phyloP scores from a whole-genome alignment of 2,888 invertebrate species.

The Sclerodermus sp. region DNA sequence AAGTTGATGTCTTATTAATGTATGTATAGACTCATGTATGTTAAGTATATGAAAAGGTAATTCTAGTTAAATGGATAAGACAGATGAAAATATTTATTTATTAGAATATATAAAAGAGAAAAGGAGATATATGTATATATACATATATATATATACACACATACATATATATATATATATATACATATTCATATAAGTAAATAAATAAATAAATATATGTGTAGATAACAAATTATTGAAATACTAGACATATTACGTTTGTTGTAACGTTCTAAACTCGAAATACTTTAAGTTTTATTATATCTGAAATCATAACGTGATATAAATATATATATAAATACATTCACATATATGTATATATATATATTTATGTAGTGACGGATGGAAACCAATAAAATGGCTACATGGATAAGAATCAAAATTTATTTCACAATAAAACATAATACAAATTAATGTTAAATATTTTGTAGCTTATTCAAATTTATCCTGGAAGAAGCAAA shows the following conservation, averaged over 20 bases:
- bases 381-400: constrained; percentile 5
- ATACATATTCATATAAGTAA: background rate
- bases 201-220: constrained; percentile 5
- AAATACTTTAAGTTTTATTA: constrained; percentile 23
- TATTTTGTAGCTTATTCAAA: too few species aligned
- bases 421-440: too few species aligned
- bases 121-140: background rate
- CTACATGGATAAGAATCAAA: too few species aligned
- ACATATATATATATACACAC: background rate
- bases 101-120: constrained; percentile 17
- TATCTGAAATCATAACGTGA: constrained; percentile 2
- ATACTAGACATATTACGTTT: constrained; percentile 17
- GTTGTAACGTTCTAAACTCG: constrained; percentile 15
- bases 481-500: too few species aligned
- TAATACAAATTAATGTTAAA: too few species aligned
- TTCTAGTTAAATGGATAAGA: constrained; percentile 22
- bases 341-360: constrained; percentile 24
- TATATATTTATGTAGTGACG: constrained; percentile 28
- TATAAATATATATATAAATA: too few species aligned
- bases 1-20: constrained; percentile 5
- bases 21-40: constrained; percentile 6
- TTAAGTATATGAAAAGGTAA: constrained; percentile 14
- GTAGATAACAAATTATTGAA: constrained; percentile 18
- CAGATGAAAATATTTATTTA: constrained; percentile 30
- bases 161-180: background rate